These are phyloP conservation scores for Tragelaphus imberbis DNA, from an alignment of 2,113 vertebrate species.

Conservation along the genomic window DNA sequence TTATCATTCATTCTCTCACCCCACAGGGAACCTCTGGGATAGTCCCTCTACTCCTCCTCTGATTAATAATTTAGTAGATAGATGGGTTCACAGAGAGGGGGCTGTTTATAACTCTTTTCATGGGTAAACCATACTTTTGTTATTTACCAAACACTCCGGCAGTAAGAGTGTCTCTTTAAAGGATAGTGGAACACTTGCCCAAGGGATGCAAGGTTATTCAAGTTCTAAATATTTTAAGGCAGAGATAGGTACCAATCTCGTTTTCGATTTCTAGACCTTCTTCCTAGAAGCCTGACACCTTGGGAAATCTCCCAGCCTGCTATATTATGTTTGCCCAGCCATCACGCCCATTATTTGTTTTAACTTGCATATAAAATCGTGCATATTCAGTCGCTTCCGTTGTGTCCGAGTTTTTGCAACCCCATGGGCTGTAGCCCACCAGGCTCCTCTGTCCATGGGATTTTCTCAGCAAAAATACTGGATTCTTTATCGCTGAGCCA, in stretches of 20 bases:
- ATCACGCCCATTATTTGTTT: background rate
- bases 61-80: background rate
- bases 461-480: background rate
- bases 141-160: background rate
- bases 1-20: background rate
- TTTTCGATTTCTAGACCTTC: background rate
- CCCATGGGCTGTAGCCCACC: background rate
- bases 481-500: background rate
- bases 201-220: background rate
- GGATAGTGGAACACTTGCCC: background rate
- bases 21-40: background rate
- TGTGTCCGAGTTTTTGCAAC: background rate
- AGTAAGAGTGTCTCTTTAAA: background rate
- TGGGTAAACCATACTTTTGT: background rate
- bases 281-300: background rate
- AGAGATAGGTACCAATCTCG: background rate
- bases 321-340: background rate
- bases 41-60: background rate
- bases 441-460: background rate
- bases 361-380: background rate
- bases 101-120: background rate
- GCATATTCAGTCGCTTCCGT: background rate
- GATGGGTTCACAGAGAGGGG: background rate
- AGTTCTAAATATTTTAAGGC: background rate
- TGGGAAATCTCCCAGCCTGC: background rate